phyloP scores from a whole-genome alignment of 2,888 invertebrate species.

The Ganaspis brasiliensis region DNA sequence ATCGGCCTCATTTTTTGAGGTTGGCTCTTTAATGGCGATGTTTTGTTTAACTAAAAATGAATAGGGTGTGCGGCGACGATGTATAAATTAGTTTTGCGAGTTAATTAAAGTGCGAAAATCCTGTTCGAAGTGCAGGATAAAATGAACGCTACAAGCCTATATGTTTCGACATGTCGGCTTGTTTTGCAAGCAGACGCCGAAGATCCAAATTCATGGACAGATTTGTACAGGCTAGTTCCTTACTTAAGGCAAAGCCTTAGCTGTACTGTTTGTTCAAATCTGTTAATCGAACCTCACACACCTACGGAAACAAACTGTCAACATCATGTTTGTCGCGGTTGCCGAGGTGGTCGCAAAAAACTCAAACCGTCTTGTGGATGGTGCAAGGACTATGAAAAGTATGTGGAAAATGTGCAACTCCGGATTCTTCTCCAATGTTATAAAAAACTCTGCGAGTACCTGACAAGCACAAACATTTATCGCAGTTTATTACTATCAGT shows the following conservation, averaged over 20 bases:
- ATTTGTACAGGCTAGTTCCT: slow-evolving; percentile 91
- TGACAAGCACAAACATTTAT: slow-evolving; percentile 88
- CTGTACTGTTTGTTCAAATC: slow-evolving; percentile 93
- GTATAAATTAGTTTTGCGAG: not conserved
- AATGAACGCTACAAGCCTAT: slow-evolving; percentile 92
- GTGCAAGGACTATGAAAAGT: slow-evolving; percentile 92
- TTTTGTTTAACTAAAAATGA: too few relatives aligned
- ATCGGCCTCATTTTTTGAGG: too few relatives aligned
- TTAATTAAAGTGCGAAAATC: slow-evolving; percentile 19
- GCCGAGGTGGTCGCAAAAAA: slow-evolving; percentile 92
- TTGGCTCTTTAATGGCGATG: too few relatives aligned
- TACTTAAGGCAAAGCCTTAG: slow-evolving; percentile 93
- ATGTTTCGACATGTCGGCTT: slow-evolving; percentile 90
- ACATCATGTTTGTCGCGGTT: slow-evolving; percentile 93
- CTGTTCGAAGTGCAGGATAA: slow-evolving; percentile 48
- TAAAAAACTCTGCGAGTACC: slow-evolving; percentile 92
- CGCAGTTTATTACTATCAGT: slow-evolving; percentile 82
- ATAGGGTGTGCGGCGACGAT: not conserved
- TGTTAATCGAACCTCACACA: slow-evolving; percentile 91
- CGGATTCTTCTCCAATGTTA: slow-evolving; percentile 93
- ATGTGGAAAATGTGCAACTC: slow-evolving; percentile 91
- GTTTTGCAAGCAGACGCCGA: slow-evolving; percentile 88
- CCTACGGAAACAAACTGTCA: slow-evolving; percentile 90
- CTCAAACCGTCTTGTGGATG: slow-evolving; percentile 91
- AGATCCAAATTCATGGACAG: slow-evolving; percentile 89